These are phyloP conservation scores for Drosophila rubida DNA, from an alignment of 2,888 invertebrate species.

Conservation along the genomic window DNA sequence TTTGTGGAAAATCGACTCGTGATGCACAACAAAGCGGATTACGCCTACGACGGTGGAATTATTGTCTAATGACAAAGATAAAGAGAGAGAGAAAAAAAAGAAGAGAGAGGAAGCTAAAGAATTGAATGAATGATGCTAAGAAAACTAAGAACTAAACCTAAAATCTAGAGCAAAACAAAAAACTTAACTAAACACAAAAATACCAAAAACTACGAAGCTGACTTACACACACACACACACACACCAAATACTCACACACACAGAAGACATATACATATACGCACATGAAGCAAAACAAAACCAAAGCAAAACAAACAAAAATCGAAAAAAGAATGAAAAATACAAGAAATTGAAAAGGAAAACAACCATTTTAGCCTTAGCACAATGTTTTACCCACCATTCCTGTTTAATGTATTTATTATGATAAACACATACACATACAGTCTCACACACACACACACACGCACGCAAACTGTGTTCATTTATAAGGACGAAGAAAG, in stretches of 20 bases:
- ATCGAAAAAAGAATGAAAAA: conserved; percentile 22
- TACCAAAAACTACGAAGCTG: conserved; percentile 37
- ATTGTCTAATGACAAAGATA: conserved; percentile 51
- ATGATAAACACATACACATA: conserved; percentile 46
- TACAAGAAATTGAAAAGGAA: conserved; percentile 36
- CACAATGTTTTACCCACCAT: conserved; percentile 79
- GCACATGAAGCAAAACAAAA: conserved; percentile 50
- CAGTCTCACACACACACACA: conserved; percentile 28
- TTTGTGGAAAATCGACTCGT: conserved; percentile 98
- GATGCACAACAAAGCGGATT: conserved; percentile 99
- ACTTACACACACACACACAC: conserved; percentile 36
- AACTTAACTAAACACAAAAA: conserved; percentile 27
- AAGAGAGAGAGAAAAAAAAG: neutral
- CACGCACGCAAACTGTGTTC: conserved; percentile 71
- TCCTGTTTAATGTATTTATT: conserved; percentile 74
- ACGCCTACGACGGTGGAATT: conserved; percentile 95
- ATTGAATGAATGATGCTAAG: conserved; percentile 33
- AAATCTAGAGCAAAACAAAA: conserved; percentile 44
- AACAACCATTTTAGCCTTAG: conserved; percentile 75
- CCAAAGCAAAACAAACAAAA: conserved; percentile 32
- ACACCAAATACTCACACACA: conserved; percentile 23
- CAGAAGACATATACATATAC: conserved; percentile 27
- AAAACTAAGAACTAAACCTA: conserved; percentile 39
- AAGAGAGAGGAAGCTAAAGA: conserved; percentile 18
- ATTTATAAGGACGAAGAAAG: conserved; percentile 48